These are phyloP conservation scores for Sorex fumeus DNA, from an alignment of 2,113 vertebrate genomes.

Conservation along the genomic window DNA sequence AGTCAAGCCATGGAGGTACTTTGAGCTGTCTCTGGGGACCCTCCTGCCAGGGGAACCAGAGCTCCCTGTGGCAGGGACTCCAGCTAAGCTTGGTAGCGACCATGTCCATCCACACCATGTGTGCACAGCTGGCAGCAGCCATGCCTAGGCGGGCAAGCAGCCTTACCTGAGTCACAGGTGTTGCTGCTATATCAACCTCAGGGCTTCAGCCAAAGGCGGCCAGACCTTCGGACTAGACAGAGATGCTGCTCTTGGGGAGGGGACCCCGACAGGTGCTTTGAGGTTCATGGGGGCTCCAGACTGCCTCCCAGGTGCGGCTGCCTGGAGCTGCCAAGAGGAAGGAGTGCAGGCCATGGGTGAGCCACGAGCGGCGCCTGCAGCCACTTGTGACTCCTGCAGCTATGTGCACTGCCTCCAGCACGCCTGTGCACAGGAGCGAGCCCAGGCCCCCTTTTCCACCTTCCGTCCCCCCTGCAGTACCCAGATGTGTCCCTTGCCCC, in stretches of 20 bases:
- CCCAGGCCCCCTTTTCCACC: too few relatives aligned
- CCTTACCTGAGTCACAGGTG: not conserved
- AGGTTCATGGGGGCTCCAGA: too few relatives aligned
- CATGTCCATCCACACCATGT: rapidly evolving
- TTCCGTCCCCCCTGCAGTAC: too few relatives aligned
- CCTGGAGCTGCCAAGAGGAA: rapidly evolving
- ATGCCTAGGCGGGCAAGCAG: rapidly evolving
- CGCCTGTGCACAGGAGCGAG: not conserved
- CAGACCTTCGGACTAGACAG: too few relatives aligned
- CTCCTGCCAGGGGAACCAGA: not conserved
- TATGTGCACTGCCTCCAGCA: not conserved
- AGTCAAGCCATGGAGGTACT: not conserved
- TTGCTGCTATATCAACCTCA: too few relatives aligned
- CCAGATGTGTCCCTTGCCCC: too few relatives aligned
- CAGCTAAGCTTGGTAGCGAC: not conserved
- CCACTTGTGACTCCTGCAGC: not conserved
- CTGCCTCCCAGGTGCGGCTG: not conserved
- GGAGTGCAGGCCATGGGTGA: not conserved
- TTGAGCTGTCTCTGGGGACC: not conserved
- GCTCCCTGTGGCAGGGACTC: too few relatives aligned
- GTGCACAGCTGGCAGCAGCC: not conserved
- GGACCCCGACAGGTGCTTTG: too few relatives aligned
- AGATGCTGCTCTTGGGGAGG: not conserved
- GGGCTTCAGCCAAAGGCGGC: not conserved
- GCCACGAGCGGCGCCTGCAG: too few relatives aligned